Base-by-base conservation (phyloP, 2,797 vertebrate species). In the Amblyraja radiata region DNA sequence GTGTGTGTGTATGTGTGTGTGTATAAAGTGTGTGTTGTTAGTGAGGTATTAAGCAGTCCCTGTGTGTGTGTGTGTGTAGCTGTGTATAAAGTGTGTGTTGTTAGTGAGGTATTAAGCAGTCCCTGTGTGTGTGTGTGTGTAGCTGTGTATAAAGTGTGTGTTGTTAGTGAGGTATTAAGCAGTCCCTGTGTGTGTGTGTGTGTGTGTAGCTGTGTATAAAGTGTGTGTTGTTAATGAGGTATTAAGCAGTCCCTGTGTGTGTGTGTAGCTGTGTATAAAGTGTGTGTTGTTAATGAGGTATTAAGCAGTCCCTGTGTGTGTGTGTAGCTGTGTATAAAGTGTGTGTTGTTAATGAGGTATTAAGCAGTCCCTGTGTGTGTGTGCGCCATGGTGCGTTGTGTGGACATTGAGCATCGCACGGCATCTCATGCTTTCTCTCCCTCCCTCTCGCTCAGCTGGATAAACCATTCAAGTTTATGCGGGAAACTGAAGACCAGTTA, bases 401-500 rank as follows among this genome's bases (percentile, higher is more conserved):
- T 32, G 84, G n/a, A 88, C 6, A 16, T 7, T 88, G 61, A 36
- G 63, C 10, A 28, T 16, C 61, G 13, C 58, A 65, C 32, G 18
- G 36, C 76, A 71, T 28, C 7, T 92, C 28, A 92, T 92, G 46
- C 16, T 18, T 94, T 46, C 46, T 46, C 46, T 46, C 46, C 5
- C 46, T 54, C 94, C 94, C 86, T 94, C 46, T n/a, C n/a, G 46
- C 91, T 93, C 96, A 98, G 98, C 93, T 98, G 93, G 98, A 98
- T 94, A 95, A 97, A 94, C 97, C 96, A 0, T 98, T 98, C 95
- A 98, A 98, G 96, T 97, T 98, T 95, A 96, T 98, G 96, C 97
- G 96, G 18, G 97, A 98, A 94, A 97, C 97, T 1, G 98, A 98
- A 94, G 97, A 98, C 95, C 98, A 98, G 94, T 95, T 98, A 94